These are phyloP conservation scores for Prietella phreatophila DNA, from an alignment of 2,113 vertebrate genomes.

Conservation along the genomic window DNA sequence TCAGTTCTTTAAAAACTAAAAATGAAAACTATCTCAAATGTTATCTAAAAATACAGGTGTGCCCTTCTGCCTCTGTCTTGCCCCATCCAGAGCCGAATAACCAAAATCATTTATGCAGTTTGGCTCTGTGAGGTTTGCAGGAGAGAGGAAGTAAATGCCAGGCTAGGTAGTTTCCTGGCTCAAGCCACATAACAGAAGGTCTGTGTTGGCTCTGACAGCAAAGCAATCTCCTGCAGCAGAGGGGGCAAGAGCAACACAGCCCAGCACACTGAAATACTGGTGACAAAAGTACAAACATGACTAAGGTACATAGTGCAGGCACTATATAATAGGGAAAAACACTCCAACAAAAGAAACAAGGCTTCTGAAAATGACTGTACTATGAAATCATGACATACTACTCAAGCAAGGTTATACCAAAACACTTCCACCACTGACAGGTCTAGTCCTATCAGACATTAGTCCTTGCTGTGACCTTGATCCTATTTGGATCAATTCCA, in stretches of 20 bases:
- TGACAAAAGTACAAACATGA: constrained; percentile 49
- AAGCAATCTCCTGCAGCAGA: constrained; percentile 57
- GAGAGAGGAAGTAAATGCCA: constrained; percentile 57
- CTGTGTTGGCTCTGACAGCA: constrained; percentile 63
- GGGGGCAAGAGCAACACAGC: constrained; percentile 56
- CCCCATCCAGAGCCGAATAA: constrained; percentile 49
- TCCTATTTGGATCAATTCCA: not conserved
- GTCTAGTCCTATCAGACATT: not conserved
- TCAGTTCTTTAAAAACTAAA: not conserved
- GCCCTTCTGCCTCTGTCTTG: constrained; percentile 10
- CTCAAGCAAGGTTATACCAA: not conserved
- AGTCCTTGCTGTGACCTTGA: constrained; percentile 2
- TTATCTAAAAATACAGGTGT: constrained; percentile 46
- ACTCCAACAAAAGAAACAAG: not conserved
- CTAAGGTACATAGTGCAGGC: not conserved
- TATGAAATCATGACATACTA: not conserved
- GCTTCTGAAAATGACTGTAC: not conserved
- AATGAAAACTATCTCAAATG: not conserved
- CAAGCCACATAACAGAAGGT: constrained; percentile 61
- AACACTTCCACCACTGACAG: not conserved
- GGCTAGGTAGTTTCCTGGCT: constrained; percentile 66
- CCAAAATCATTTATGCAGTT: constrained; percentile 51
- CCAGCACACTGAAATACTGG: constrained; percentile 52
- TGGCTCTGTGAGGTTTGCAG: constrained; percentile 57
- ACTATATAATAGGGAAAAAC: constrained; percentile 23